phyloP scores from a whole-genome alignment of 2,797 vertebrate species.

The Aselliscus stoliczkanus region DNA sequence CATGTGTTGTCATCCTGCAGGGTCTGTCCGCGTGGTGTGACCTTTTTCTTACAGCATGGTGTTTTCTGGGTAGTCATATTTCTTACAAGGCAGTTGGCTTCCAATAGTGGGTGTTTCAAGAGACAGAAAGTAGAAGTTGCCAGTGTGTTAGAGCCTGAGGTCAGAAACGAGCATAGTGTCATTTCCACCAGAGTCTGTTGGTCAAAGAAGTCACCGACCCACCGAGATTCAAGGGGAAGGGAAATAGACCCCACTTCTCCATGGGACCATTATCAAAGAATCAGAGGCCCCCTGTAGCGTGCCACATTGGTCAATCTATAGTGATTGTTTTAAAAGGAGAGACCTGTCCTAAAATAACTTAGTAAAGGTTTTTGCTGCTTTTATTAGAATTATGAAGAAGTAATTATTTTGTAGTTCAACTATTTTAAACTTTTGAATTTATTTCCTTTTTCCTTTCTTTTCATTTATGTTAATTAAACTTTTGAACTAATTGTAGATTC shows the following conservation, averaged over 20 bases:
- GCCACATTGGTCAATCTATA: neutral
- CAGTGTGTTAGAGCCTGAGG: neutral
- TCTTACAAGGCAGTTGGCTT: neutral
- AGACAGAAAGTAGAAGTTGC: neutral
- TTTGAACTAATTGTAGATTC: conserved; percentile 28
- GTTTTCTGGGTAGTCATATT: neutral
- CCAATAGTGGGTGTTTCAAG: neutral
- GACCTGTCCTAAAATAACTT: neutral
- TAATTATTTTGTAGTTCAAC: conserved; percentile 1
- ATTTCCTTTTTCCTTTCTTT: neutral
- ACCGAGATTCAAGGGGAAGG: neutral
- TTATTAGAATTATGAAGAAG: conserved; percentile 21
- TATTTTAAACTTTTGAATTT: neutral
- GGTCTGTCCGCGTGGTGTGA: neutral
- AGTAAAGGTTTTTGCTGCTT: neutral
- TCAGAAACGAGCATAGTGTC: neutral
- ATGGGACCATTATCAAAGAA: neutral
- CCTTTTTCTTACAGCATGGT: neutral
- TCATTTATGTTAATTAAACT: neutral
- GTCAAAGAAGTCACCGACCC: neutral
- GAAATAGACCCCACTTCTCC: neutral
- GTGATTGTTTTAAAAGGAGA: neutral
- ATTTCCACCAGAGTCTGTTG: neutral
- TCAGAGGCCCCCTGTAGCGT: neutral
- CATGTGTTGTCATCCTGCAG: neutral